Percentiles rank a stretch among this genome's conserved stretches.
phyloP scores from a whole-genome alignment of 2,797 vertebrate genomes.

The Hypotaenidia philippensis region DNA sequence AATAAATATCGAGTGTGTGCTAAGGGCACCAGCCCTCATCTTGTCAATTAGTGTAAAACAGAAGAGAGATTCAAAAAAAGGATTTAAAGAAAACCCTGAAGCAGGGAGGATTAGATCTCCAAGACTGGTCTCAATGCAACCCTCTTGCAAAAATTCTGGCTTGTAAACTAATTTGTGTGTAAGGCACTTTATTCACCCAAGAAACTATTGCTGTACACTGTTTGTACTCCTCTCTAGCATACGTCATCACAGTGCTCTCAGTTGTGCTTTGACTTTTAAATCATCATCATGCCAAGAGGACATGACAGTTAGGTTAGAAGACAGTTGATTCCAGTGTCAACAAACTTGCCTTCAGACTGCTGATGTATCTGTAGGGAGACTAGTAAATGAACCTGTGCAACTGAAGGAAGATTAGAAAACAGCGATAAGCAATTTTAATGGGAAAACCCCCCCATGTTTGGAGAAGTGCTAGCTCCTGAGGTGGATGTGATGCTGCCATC shows the following conservation, averaged over 20 bases:
- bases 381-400: neutral
- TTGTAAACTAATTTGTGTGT: neutral
- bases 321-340: neutral
- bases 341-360: neutral
- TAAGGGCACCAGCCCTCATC: neutral
- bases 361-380: neutral
- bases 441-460: neutral
- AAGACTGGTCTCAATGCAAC: neutral
- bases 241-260: neutral
- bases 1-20: neutral
- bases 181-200: neutral
- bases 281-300: neutral
- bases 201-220: neutral
- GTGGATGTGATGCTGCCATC: neutral
- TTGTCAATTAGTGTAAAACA: neutral
- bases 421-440: neutral
- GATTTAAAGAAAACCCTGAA: neutral
- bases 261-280: neutral
- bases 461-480: neutral
- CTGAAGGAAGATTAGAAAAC: neutral
- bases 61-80: neutral
- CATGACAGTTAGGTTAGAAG: neutral
- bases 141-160: neutral
- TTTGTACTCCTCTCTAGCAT: neutral
- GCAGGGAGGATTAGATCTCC: neutral